Base-by-base conservation (phyloP, 2,113 vertebrate genomes). In the Stigmatopora argus region DNA sequence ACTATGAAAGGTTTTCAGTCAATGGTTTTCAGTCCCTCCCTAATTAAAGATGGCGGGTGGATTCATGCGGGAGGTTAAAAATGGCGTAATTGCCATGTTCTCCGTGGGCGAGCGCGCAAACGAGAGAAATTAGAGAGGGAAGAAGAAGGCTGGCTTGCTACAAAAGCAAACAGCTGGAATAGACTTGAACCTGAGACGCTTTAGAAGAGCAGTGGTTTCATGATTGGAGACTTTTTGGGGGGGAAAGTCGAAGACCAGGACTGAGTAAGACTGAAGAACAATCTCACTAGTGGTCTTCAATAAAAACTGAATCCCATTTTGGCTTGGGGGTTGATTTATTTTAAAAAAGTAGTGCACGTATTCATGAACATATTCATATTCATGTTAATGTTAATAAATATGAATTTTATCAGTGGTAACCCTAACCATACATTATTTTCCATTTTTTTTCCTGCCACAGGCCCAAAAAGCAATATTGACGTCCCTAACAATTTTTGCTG, bases 1-100 rank as follows among this genome's bases (percentile, higher is more conserved):
- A 60, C 35, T 52, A 7, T n/a, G n/a, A n/a, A 1, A 31, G 26
- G 26, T 31, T 31, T 31, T 31, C 26, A 31, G 3, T 3, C 65
- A 70, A 64, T 70, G 61, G 74, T 62, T 62, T 48, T 66, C 44
- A 57, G 61, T 38, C 64, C 52, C 10, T 75, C 74, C 13, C 56
- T 84, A 89, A 90, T 89, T 87, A 90, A 77, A 91, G 88, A 70
- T 74, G 53, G 44, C n/a, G 61, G 62, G 71, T 52, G 74, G 69
- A 83, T 69, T 66, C 62, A 66, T 51, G 70, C 76, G 47, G 12
- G 48, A 53, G 80, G 84, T 83, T 86, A 87, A 88, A 90, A 84
- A 81, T 66, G 76, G 84, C 47, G 67, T 89, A 89, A 91, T 88
- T 90, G 84, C 80, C 79, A 85, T 82, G 85, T 80, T 79, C 66